Percentiles rank a stretch among this genome's conserved stretches.
Evolutionary conservation across 1,140 invertebrate species (phyloP).

Genomic region (Vollenhovia emeryi): DNA sequence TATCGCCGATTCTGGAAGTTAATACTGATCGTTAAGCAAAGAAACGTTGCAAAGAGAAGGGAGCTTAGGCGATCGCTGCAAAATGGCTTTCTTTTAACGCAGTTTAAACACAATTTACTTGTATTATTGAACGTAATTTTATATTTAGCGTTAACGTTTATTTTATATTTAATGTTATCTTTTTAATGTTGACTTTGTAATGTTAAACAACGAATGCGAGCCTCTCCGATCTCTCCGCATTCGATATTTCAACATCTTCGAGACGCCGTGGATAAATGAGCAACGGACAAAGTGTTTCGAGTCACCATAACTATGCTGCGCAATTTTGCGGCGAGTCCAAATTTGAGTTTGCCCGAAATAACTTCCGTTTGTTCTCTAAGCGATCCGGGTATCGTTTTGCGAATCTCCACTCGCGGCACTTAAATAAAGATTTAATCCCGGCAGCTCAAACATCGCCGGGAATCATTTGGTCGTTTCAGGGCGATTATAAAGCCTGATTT

Average conservation of each 20-base stretch:
- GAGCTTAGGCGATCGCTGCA: background rate
- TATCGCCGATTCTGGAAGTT: conserved; percentile 7
- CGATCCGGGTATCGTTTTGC: background rate
- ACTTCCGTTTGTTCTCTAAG: background rate
- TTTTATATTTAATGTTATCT: background rate
- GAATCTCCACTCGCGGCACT: background rate
- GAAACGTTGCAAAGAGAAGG: background rate
- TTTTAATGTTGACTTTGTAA: too few relatives aligned
- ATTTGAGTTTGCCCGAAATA: background rate
- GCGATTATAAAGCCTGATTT: conserved; percentile 34
- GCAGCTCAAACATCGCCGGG: background rate
- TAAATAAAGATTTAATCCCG: conserved; percentile 25
- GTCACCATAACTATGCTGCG: background rate
- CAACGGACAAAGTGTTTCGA: background rate
- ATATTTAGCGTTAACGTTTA: background rate
- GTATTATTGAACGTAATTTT: background rate
- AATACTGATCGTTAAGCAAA: background rate
- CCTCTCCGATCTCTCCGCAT: background rate
- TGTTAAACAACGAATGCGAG: background rate
- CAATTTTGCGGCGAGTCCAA: background rate
- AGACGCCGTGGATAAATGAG: background rate
- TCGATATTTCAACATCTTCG: background rate
- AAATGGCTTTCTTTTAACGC: conserved; percentile 7
- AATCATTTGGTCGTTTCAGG: background rate
- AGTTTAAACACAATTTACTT: background rate